Evolutionary conservation across 2,888 invertebrate genomes (phyloP), one percentile per base, ranked within the genome.

Genomic region (Steinernema hermaphroditum): DNA sequence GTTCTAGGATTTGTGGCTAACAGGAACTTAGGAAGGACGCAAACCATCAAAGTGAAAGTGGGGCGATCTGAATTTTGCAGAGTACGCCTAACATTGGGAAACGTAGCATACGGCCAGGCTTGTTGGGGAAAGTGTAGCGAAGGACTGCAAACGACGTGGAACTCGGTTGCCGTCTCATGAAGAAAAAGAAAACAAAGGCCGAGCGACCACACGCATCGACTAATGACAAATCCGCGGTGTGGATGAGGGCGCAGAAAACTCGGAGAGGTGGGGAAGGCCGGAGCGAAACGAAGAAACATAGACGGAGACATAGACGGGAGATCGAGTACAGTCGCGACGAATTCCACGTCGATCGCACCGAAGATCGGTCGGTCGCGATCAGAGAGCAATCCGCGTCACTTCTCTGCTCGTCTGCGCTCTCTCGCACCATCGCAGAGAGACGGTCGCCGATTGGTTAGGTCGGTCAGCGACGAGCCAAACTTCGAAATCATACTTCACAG

Each of bases 401-500:
- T 29, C 32, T 29, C 62, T 62, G 29, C 16, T 62, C 32, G 29
- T 32, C 62, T 29, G 34, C 34, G n/a, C 32, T 24, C 62, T 62
- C 62, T 62, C 8, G 19, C 62, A 62, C 32, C 62, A n/a, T 2
- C 16, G 62, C 32, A 14, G 2, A 16, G 32, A 29, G 16, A 27
- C 32, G 29, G 16, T 29, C 32, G 29, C 9, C 62, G 12, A 22
- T 8, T 2, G 16, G 32, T 62, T 22, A 16, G 32, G 32, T 29
- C 34, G 12, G 27, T 16, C n/a, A 2, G n/a, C 1, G 14, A 27
- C 62, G 62, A n/a, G 8, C 12, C 19, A 2, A 32, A 32, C 62
- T 62, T 62, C 34, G 62, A 62, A 62, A 62, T 62, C 62, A 62
- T 62, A 62, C 62, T 62, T 62, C 62, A 62, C 62, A 62, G 62